Conservation (phyloP, 2,888 invertebrate genomes). For the Drosophila tripunctata region DNA sequence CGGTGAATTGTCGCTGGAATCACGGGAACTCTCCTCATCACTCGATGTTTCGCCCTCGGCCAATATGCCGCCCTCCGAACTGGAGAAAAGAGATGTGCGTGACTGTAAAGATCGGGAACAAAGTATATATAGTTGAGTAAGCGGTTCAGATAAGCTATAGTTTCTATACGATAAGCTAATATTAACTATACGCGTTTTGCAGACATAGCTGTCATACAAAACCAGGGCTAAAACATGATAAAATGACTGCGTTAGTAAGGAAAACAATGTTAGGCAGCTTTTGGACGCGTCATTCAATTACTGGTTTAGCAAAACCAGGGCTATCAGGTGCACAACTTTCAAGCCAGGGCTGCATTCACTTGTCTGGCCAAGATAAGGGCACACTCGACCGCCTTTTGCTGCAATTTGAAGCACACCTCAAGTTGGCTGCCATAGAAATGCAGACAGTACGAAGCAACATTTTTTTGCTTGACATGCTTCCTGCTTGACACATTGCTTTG, state of each 20-base stretch:
- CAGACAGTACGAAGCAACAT: background rate
- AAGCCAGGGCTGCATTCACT: constrained; percentile 1
- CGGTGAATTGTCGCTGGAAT: constrained; percentile 85
- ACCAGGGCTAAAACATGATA: background rate
- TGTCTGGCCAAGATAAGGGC: background rate
- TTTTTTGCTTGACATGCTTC: constrained; percentile 19
- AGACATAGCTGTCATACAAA: background rate
- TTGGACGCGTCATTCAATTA: background rate
- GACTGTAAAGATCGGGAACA: constrained; percentile 72
- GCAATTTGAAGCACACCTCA: constrained; percentile 20
- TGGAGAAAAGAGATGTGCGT: constrained; percentile 84
- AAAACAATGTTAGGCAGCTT: background rate
- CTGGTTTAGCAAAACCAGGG: background rate
- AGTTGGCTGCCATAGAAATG: constrained; percentile 3
- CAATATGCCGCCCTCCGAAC: constrained; percentile 86
- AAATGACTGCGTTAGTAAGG: background rate
- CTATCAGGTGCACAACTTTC: background rate
- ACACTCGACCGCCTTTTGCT: constrained; percentile 40
- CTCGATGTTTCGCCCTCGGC: constrained; percentile 87
- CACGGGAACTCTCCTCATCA: constrained; percentile 86
- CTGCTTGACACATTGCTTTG: constrained; percentile 64
- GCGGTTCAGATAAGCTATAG: background rate
- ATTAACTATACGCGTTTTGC: too few relatives aligned
- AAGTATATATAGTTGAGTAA: background rate
- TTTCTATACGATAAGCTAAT: background rate